Evolutionary conservation across 2,797 vertebrate genomes (phyloP).

Genomic region (Brotula barbata): DNA sequence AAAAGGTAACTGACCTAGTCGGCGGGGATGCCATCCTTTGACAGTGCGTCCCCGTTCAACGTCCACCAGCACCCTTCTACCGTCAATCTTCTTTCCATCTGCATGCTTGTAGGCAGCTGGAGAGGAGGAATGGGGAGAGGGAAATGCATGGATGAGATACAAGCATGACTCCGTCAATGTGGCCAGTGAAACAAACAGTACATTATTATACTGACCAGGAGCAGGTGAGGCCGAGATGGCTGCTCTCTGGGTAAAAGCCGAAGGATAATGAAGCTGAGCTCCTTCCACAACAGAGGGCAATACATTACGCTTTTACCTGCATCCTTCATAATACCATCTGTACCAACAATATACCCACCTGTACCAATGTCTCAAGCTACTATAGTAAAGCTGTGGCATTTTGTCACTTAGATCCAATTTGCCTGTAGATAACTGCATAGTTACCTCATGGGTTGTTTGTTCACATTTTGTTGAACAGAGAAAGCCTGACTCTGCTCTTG

Average conservation of each 20-base stretch:
- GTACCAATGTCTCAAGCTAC: neutral
- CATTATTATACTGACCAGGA: slow-evolving; percentile 78
- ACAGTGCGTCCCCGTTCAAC: slow-evolving; percentile 93
- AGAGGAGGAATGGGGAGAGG: slow-evolving; percentile 64
- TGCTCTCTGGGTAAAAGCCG: slow-evolving; percentile 78
- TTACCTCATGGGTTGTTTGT: too few relatives aligned
- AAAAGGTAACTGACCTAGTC: slow-evolving; percentile 80
- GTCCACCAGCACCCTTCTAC: slow-evolving; percentile 89
- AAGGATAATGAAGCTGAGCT: slow-evolving; percentile 74
- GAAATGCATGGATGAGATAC: slow-evolving; percentile 46
- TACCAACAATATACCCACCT: slow-evolving; percentile 3
- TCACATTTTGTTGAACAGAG: too few relatives aligned
- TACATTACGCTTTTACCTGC: slow-evolving; percentile 40
- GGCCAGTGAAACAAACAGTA: slow-evolving; percentile 73
- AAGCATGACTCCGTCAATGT: slow-evolving; percentile 33
- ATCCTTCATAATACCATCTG: slow-evolving; percentile 11
- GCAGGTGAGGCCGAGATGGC: slow-evolving; percentile 75
- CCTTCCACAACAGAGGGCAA: slow-evolving; percentile 67
- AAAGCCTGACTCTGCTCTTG: too few relatives aligned
- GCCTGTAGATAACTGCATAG: too few relatives aligned
- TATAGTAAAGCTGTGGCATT: neutral
- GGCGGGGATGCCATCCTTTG: slow-evolving; percentile 92
- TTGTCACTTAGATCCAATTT: too few relatives aligned
- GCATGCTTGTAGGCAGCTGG: slow-evolving; percentile 95
- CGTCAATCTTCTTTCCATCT: slow-evolving; percentile 95